These are phyloP conservation scores for Drosophila teissieri DNA, from an alignment of 1,140 invertebrate species.

Conservation along the genomic window DNA sequence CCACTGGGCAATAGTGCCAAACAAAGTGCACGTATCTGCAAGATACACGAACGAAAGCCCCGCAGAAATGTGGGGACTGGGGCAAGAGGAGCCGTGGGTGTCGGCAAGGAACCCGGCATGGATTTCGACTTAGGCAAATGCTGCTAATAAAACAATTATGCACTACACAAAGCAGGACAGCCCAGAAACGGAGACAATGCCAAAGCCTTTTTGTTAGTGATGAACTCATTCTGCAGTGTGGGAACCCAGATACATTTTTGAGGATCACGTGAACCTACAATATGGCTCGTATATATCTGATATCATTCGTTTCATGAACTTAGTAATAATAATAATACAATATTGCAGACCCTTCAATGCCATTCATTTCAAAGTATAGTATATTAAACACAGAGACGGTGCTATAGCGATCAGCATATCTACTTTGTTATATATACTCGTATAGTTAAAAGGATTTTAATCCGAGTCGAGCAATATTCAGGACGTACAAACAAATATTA, in stretches of 20 bases:
- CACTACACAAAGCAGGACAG: constrained; percentile 54
- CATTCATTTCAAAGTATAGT: no score
- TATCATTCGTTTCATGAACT: no score
- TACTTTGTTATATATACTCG: no score
- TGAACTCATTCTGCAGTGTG: neutral
- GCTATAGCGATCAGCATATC: no score
- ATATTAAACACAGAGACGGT: no score
- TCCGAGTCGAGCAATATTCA: no score
- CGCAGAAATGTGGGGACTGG: constrained; percentile 8
- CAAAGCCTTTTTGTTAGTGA: constrained; percentile 27
- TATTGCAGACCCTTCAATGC: no score
- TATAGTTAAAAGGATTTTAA: no score
- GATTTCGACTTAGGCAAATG: constrained; percentile 75
- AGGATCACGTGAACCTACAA: no score
- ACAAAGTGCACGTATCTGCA: constrained; percentile 70
- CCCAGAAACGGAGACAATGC: constrained; percentile 34
- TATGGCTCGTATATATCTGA: no score
- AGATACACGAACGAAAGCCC: constrained; percentile 59
- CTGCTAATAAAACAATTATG: constrained; percentile 81
- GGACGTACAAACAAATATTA: no score
- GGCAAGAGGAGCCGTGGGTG: constrained; percentile 20
- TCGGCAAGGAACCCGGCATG: constrained; percentile 50
- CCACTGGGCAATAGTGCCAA: constrained; percentile 51
- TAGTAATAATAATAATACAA: no score
- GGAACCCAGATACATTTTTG: neutral